phyloP scores from a whole-genome alignment of 1,140 invertebrate genomes.

The Drosophila auraria region DNA sequence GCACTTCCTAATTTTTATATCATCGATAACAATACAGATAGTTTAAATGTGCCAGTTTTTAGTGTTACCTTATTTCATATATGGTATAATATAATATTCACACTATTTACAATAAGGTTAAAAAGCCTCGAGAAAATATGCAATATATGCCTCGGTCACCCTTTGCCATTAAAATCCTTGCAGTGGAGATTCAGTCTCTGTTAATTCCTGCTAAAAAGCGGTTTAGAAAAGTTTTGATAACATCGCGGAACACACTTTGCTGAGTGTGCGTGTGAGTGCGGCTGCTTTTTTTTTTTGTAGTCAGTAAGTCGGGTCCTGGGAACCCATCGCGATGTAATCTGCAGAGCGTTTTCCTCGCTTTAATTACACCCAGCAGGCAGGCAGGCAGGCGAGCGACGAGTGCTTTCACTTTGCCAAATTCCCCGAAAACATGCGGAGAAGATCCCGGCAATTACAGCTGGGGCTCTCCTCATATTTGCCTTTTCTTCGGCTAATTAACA shows the following conservation, averaged over 20 bases:
- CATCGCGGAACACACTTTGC: neutral
- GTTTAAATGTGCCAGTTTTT: too few relatives aligned
- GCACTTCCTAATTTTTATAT: too few relatives aligned
- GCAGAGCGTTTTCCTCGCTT: slow-evolving; percentile 52
- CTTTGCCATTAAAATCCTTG: neutral
- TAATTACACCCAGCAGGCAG: slow-evolving; percentile 66
- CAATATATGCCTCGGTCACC: neutral
- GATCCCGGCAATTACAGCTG: slow-evolving; percentile 22
- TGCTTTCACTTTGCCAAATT: slow-evolving; percentile 37
- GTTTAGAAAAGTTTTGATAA: slow-evolving; percentile 6
- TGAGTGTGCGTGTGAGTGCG: neutral
- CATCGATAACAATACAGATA: too few relatives aligned
- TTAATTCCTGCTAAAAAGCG: neutral
- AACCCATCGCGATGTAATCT: slow-evolving; percentile 57
- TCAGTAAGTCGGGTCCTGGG: slow-evolving; percentile 15
- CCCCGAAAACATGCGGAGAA: slow-evolving; percentile 53
- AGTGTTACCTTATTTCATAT: too few relatives aligned
- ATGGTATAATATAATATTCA: too few relatives aligned
- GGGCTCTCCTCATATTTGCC: slow-evolving; percentile 23
- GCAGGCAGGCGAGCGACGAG: slow-evolving; percentile 1
- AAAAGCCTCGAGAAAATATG: neutral
- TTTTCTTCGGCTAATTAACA: slow-evolving; percentile 69
- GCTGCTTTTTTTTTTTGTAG: neutral
- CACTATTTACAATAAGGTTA: too few relatives aligned
- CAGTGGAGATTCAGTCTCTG: neutral